Evolutionary conservation across 2,113 vertebrate species (phyloP).

Genomic region (Nesoenas mayeri): DNA sequence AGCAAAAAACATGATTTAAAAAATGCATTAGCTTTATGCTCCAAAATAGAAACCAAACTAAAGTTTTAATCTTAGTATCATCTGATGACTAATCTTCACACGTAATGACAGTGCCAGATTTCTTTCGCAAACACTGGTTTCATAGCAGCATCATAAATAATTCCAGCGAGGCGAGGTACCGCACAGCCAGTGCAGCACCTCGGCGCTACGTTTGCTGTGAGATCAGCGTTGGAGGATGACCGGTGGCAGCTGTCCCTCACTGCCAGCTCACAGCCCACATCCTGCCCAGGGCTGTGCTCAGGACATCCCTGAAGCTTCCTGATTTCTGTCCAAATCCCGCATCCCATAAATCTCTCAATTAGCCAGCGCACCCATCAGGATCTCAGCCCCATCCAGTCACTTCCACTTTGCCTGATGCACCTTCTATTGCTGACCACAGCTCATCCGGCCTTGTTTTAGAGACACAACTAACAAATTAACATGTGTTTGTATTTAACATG

Average conservation of each 20-base stretch:
- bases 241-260: background rate
- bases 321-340: background rate
- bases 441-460: background rate
- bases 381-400: background rate
- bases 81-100: background rate
- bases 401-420: background rate
- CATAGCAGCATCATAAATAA: background rate
- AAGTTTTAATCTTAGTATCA: background rate
- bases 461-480: background rate
- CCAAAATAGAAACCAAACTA: background rate
- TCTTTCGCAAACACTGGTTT: background rate
- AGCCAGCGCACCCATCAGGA: background rate
- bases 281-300: background rate
- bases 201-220: background rate
- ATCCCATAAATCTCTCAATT: fast-evolving
- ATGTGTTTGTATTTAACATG: background rate
- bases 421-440: background rate
- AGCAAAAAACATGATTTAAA: background rate
- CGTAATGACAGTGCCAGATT: background rate
- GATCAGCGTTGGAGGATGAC: background rate
- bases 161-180: background rate
- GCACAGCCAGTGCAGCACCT: background rate
- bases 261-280: background rate
- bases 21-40: background rate
- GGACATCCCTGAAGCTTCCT: background rate